Base-by-base conservation (phyloP, 2,797 vertebrate species). In the Naso thynnoides region DNA sequence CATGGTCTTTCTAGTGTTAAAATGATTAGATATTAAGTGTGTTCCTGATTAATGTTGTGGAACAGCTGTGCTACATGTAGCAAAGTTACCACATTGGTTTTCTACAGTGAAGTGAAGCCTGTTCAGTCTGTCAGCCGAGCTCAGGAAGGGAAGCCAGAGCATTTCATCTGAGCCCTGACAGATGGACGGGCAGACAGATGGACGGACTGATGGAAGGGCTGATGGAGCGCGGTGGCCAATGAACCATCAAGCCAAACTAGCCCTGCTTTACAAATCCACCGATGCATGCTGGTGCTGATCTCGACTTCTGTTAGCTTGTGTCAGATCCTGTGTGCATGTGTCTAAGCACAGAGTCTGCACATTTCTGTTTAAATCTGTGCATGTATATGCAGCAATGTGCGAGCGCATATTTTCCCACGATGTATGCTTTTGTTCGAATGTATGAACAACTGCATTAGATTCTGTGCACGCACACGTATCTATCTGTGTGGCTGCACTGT, bases 201-300 rank as follows among this genome's bases (percentile, higher is more conserved):
- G 79, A 88, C 64, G 42, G 77, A 56, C 42, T 38, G 86, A 91
- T 52, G 76, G 89, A 88, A 71, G 38, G 56, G 62, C 82, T 74
- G 83, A 84, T 78, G 82, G 77, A 82, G 87, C 84, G 48, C 54
- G 79, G 78, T 26, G 66, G 65, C 78, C 83, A 76, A 38, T 82
- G 84, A 89, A 83, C 83, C 87, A 65, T 74, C 63, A 63, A 90
- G 73, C 63, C 85, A 79, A 79, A 85, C 81, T 36, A 63, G 77
- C 66, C 60, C 71, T 29, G 72, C 83, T 87, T 88, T 77, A 73
- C 82, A 87, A 73, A 79, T 87, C 74, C 70, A 81, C 57, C 5
- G 73, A 82, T 71, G 87, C 89, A 59, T 90, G 81, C 70, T 75
- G 75, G 73, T 82, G 84, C 73, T 84, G 86, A 85, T 88, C 73